A percentile compares a stretch with the other conserved stretches of the same genome.
Evolutionary conservation across 2,888 invertebrate species (phyloP).

Genomic region (Heliconius aoede): DNA sequence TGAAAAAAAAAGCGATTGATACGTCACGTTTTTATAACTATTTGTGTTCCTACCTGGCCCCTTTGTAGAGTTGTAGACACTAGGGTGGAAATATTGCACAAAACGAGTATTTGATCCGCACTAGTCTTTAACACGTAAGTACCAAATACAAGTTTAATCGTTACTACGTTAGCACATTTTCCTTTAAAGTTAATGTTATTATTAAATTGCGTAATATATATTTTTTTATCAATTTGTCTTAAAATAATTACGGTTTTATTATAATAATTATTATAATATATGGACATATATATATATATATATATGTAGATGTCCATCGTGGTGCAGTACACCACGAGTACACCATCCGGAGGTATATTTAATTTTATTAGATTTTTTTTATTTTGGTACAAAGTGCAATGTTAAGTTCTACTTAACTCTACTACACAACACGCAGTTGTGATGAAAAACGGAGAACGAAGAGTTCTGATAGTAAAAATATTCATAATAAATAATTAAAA

Average conservation of each 20-base stretch:
- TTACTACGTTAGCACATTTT: neutral
- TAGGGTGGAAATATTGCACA: conserved; percentile 57
- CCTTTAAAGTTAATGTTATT: neutral
- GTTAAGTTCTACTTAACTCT: neutral
- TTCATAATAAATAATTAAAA: too few species aligned
- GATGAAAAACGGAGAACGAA: too few species aligned
- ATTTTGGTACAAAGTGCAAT: too few species aligned
- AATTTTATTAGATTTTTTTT: too few species aligned
- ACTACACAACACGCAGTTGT: too few species aligned
- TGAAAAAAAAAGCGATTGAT: conserved; percentile 75
- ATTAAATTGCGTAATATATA: neutral
- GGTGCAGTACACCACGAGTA: neutral
- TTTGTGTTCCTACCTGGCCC: conserved; percentile 80
- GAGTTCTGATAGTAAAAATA: too few species aligned
- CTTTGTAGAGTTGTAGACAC: conserved; percentile 65
- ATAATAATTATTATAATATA: too few species aligned
- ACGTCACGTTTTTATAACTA: conserved; percentile 80
- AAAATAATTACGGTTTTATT: neutral
- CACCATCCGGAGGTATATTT: neutral
- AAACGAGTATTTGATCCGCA: conserved; percentile 10
- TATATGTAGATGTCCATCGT: neutral
- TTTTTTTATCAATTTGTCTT: too few species aligned
- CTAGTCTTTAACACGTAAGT: neutral
- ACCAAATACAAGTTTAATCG: neutral
- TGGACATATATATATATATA: neutral